phyloP scores from a whole-genome alignment of 1,140 invertebrate genomes.

The Psix sp. region DNA sequence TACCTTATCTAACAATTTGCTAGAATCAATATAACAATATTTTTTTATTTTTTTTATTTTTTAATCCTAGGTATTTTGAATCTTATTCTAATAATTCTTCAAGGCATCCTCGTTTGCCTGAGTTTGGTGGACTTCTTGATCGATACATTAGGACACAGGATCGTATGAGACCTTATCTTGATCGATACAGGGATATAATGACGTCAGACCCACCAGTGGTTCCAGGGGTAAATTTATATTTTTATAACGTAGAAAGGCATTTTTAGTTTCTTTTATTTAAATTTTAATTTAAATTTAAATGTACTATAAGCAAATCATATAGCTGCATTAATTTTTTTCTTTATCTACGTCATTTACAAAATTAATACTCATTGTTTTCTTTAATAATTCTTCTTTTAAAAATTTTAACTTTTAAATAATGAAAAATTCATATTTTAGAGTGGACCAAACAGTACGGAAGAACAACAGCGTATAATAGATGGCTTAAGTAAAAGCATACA shows the following conservation, averaged over 20 bases:
- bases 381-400: background rate
- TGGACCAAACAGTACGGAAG: slow-evolving; percentile 71
- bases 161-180: slow-evolving; percentile 81
- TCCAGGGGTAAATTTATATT: slow-evolving; percentile 71
- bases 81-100: too few species aligned
- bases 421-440: slow-evolving; percentile 65
- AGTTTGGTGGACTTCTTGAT: slow-evolving; percentile 81
- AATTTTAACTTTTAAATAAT: slow-evolving; percentile 6
- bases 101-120: slow-evolving; percentile 76
- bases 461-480: slow-evolving; percentile 82
- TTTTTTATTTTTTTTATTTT: too few species aligned
- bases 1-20: too few species aligned
- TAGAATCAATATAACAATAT: too few species aligned
- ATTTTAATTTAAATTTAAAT: too few species aligned
- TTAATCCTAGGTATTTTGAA: too few species aligned
- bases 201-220: slow-evolving; percentile 79
- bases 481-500: slow-evolving; percentile 88
- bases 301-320: too few species aligned
- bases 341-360: too few species aligned
- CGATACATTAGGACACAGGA: slow-evolving; percentile 79
- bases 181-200: slow-evolving; percentile 80
- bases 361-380: background rate
- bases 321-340: too few species aligned
- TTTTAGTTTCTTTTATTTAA: too few species aligned
- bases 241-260: too few species aligned